Evolutionary conservation across 2,113 vertebrate species (phyloP), one percentile per base, ranked within the genome.

Genomic region (Stomatorhinus ivindoensis): DNA sequence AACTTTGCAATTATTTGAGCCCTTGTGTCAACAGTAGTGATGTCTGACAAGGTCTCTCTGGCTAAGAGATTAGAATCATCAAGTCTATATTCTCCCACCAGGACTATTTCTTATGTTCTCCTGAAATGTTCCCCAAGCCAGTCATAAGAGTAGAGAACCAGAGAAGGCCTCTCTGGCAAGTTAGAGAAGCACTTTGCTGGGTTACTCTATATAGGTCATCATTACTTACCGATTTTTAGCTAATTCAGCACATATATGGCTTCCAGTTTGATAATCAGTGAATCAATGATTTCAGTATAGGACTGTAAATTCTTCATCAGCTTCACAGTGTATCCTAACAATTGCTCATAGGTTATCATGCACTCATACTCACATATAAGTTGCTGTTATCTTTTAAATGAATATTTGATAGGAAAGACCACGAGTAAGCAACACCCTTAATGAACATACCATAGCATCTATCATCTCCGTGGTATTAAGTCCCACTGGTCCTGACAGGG

Each of bases 1-100:
- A 76, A 88, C 89, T 82, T 80, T 80, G 82, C 88, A 80, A 92
- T 92, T 90, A 91, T 92, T 91, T 90, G 85, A 87, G 89, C 88
- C 92, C 51, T 15, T 4, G 87, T 90, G 89, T 90, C 92, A 91
- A 83, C 44, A 73, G 88, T 87, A 89, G 86, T 39, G 24, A 87
- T 89, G 35, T 89, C 90, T 90, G 90, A 89, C 88, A 88, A 87
- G 65, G 80, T 24, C 86, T 85, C 86, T 86, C 89, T 55, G 69
- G 50, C 31, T 87, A 90, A 89, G 85, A 87, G 86, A 44, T 89
- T 88, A 47, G 50, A 58, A 90, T 90, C 88, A 90, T 91, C 91
- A 91, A 90, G 92, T 91, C 84, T 92, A 92, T 91, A 90, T 90
- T 86, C 80, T 65, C 69, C 58, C 82, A 76, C 76, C 89, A 91